Percentiles rank a stretch among this genome's conserved stretches.
These are phyloP conservation scores for Enteromius mattozi DNA, from an alignment of 2,797 vertebrate genomes.

Conservation along the genomic window DNA sequence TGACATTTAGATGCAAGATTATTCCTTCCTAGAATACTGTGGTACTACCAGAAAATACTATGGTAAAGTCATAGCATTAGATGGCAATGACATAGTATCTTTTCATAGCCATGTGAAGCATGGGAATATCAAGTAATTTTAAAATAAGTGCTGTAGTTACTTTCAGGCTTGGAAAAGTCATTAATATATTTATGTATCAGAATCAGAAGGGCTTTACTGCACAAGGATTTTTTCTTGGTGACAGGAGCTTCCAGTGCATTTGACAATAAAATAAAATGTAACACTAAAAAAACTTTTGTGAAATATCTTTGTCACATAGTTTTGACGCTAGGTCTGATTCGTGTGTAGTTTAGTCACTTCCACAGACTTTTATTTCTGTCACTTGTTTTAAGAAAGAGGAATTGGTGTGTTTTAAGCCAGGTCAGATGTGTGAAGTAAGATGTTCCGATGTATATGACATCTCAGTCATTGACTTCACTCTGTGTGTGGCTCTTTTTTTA, in stretches of 20 bases:
- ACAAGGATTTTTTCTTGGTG: neutral
- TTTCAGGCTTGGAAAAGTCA: neutral
- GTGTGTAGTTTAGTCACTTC: conserved; percentile 20
- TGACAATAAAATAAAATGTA: neutral
- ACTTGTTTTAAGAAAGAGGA: conserved; percentile 23
- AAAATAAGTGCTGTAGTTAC: too few relatives aligned
- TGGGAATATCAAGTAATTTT: neutral
- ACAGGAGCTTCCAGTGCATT: neutral
- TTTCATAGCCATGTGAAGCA: neutral
- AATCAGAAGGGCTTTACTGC: neutral
- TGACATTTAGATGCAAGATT: neutral
- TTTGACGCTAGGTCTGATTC: neutral
- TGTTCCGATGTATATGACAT: neutral
- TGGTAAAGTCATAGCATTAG: neutral
- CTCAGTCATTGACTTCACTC: neutral
- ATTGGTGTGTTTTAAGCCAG: neutral
- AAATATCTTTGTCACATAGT: neutral
- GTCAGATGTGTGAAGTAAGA: neutral
- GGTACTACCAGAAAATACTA: neutral
- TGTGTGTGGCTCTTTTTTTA: neutral
- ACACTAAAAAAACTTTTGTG: neutral
- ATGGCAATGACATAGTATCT: neutral
- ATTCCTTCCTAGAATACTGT: neutral
- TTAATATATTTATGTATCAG: neutral
- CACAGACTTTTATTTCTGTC: neutral